Evolutionary conservation across 2,113 vertebrate species (phyloP).

Genomic region (Caranx ignobilis): DNA sequence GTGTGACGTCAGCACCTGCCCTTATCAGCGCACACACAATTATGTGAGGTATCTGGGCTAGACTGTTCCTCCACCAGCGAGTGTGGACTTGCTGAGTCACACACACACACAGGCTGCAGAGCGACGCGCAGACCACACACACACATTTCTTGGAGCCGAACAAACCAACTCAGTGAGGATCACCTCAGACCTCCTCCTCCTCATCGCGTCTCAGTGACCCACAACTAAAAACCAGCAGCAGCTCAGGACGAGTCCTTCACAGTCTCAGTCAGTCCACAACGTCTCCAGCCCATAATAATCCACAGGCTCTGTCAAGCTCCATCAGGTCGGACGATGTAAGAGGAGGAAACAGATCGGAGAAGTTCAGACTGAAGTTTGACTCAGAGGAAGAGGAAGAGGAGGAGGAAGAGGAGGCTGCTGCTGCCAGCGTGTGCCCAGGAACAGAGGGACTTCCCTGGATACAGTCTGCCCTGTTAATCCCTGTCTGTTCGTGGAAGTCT

Average conservation of each 20-base stretch:
- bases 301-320: neutral
- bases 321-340: neutral
- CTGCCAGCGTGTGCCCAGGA: neutral
- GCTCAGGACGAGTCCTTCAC: neutral
- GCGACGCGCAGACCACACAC: constrained; percentile 20
- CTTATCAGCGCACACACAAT: constrained; percentile 45
- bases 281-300: no score
- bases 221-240: no score
- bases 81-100: constrained; percentile 50
- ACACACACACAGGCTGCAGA: constrained; percentile 12
- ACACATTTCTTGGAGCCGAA: neutral
- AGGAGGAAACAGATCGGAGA: neutral
- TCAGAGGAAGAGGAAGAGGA: neutral
- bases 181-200: constrained; percentile 1
- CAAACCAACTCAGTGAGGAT: neutral
- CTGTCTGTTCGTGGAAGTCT: constrained; percentile 37
- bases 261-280: no score
- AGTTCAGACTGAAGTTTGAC: neutral
- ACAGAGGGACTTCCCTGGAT: constrained; percentile 25
- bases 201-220: neutral
- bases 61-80: constrained; percentile 40
- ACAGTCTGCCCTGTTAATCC: constrained; percentile 19
- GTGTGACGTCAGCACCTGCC: constrained; percentile 46
- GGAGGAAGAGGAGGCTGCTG: neutral
- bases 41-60: constrained; percentile 59